Base-by-base conservation (phyloP, 2,888 invertebrate genomes). In the Strigamia transsilvanica region DNA sequence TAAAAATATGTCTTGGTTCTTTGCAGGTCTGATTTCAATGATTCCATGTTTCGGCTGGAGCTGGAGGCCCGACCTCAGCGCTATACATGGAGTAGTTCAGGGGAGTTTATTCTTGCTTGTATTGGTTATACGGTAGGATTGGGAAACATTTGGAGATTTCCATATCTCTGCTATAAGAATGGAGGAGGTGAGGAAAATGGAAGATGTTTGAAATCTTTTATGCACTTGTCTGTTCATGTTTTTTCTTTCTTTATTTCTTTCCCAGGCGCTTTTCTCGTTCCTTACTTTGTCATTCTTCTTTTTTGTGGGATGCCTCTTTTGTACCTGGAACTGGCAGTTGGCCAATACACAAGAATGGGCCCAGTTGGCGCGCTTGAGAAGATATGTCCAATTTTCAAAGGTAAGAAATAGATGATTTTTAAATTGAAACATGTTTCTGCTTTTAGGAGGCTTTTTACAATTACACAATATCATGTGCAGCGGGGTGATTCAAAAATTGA, bases 301-400 rank as follows among this genome's bases (percentile, higher is more conserved):
- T 91, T 96, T 85, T 96, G 97, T 88, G 96, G 97, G 83, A 92
- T 97, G 85, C 97, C 97, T 21, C 91, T 97, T 90, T 91, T 98
- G 83, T 96, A 96, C 88, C 96, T 97, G 96, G 97, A 98, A 89
- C 89, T 97, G 85, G 93, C 95, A 66, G 91, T 97, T 84, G 97
- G 97, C 46, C 97, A 98, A 88, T 96, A 94, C 87, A 96, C 97
- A 46, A 93, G 96, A 84, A 91, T 96, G 86, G 97, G 97, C 82
- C 96, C 97, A 73, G 96, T 97, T 85, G 94, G 95, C 83, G 96
- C 97, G 79, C 89, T 97, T 85, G 94, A 94, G 84, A 96, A 96
- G 89, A 91, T 97, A 84, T 97, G 96, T 88, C 97, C 97, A 13
- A 90, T 97, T 83, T 94, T 97, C 85, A 96, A 96, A 93, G 97